phyloP scores from a whole-genome alignment of 2,113 vertebrate species.

The Spheniscus mendiculus region DNA sequence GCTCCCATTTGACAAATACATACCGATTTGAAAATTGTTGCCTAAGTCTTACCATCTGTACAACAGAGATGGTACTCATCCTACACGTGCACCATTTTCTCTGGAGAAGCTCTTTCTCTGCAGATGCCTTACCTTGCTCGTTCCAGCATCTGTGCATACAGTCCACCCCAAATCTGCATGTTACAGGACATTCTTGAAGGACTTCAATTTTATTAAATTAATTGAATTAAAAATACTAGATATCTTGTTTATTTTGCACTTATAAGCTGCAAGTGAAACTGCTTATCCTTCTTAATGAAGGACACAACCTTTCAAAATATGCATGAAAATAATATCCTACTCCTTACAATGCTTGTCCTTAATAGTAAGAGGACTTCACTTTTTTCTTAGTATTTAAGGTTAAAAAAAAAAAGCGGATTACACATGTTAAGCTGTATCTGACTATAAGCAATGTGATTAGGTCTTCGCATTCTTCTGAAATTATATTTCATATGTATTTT shows the following conservation, averaged over 20 bases:
- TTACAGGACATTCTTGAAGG: neutral
- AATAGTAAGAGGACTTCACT: neutral
- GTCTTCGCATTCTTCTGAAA: neutral
- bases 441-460: neutral
- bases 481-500: neutral
- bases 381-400: neutral
- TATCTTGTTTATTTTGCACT: neutral
- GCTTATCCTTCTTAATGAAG: neutral
- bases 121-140: neutral
- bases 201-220: neutral
- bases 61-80: neutral
- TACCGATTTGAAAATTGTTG: neutral
- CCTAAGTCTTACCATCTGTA: neutral
- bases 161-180: neutral
- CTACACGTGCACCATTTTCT: neutral
- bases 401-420: neutral
- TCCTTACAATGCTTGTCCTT: neutral
- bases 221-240: neutral
- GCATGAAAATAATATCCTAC: neutral
- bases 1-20: fast-evolving
- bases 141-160: neutral
- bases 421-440: neutral
- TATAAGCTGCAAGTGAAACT: neutral
- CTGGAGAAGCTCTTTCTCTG: neutral
- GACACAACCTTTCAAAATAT: neutral